phyloP scores from a whole-genome alignment of 2,888 invertebrate genomes.

The Lamellibrachia columna region DNA sequence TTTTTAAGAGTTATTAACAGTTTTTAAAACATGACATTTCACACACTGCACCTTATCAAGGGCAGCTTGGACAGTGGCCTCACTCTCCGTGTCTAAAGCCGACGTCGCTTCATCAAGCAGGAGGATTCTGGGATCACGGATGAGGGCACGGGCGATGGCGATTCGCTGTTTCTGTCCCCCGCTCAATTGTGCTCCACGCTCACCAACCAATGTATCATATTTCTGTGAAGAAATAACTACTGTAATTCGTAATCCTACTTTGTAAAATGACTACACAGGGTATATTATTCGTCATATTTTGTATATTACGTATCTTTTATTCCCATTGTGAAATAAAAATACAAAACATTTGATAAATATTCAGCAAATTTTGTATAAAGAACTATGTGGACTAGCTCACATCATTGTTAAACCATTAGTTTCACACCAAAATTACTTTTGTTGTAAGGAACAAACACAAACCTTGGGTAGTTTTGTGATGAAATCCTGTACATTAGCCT shows the following conservation, averaged over 20 bases:
- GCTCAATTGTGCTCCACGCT: constrained; percentile 64
- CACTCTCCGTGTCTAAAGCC: constrained; percentile 60
- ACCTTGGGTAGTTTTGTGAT: no score
- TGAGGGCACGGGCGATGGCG: constrained; percentile 67
- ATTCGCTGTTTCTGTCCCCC: constrained; percentile 66
- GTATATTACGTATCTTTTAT: background rate
- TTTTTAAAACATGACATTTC: background rate
- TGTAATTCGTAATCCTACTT: background rate
- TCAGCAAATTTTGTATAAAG: no score
- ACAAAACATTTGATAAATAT: no score
- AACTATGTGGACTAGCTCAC: no score
- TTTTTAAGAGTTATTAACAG: no score
- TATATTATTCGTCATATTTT: background rate
- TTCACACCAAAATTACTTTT: no score
- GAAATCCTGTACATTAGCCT: no score
- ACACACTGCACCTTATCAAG: constrained; percentile 65
- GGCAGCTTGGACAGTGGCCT: constrained; percentile 78
- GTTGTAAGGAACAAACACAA: no score
- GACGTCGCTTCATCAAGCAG: constrained; percentile 62
- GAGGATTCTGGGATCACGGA: constrained; percentile 76
- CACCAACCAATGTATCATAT: constrained; percentile 66
- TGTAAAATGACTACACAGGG: background rate
- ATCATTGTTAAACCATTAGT: no score
- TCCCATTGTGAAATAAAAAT: no score
- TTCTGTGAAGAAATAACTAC: constrained; percentile 45